phyloP scores from a whole-genome alignment of 2,113 vertebrate genomes.

The Cololabis saira region DNA sequence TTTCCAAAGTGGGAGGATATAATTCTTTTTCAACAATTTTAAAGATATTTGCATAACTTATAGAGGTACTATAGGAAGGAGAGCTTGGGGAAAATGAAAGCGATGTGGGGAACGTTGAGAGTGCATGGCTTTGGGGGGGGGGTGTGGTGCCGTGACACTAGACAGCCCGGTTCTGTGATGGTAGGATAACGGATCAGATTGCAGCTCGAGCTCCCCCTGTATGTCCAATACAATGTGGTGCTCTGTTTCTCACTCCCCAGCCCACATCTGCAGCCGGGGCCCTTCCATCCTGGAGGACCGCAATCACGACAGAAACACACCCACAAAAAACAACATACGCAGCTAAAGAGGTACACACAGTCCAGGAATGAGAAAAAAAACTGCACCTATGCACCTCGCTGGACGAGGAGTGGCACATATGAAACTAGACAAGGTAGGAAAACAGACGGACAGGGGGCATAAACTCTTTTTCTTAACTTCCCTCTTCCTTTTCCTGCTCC shows the following conservation, averaged over 20 bases:
- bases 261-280: constrained; percentile 67
- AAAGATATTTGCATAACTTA: constrained; percentile 15
- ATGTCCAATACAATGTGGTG: constrained; percentile 72
- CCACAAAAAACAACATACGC: constrained; percentile 63
- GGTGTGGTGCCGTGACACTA: constrained; percentile 62
- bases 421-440: constrained; percentile 55
- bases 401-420: constrained; percentile 46
- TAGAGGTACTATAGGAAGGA: constrained; percentile 2
- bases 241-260: constrained; percentile 67
- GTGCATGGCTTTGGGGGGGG: constrained; percentile 11
- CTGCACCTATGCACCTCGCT: neutral
- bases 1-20: neutral
- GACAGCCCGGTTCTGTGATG: constrained; percentile 68
- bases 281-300: constrained; percentile 74
- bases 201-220: constrained; percentile 58
- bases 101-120: constrained; percentile 6
- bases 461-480: constrained; percentile 34
- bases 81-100: constrained; percentile 1
- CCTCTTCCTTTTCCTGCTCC: constrained; percentile 7
- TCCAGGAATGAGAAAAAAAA: neutral
- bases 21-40: neutral
- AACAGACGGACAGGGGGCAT: constrained; percentile 37
- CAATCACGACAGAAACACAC: constrained; percentile 68
- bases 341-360: constrained; percentile 26
- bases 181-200: constrained; percentile 74